Conservation (phyloP, 92 coral and sea anemone species). For the Plumapathes pennacea region DNA sequence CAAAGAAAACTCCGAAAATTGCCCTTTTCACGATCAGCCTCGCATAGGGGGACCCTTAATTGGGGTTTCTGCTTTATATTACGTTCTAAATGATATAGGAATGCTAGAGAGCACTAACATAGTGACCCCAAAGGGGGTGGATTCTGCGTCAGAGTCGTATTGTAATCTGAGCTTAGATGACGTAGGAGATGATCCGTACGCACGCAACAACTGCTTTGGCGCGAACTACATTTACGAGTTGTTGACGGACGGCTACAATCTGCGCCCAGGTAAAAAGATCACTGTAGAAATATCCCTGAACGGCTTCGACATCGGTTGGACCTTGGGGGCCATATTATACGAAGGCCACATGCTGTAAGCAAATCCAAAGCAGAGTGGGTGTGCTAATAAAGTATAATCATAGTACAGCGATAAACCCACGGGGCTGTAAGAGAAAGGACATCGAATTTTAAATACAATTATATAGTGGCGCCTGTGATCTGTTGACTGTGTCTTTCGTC, state of each 20-base stretch:
- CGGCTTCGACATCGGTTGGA: conserved; percentile 44
- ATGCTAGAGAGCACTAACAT: conserved; percentile 1
- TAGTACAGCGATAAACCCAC: no score
- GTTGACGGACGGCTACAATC: conserved; percentile 5
- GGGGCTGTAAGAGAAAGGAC: no score
- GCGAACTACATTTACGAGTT: conserved; percentile 22
- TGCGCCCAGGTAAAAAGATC: background rate
- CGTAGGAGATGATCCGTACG: background rate
- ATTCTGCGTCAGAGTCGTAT: background rate
- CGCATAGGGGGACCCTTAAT: conserved; percentile 20
- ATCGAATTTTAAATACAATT: no score
- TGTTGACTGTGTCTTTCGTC: no score
- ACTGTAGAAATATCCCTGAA: conserved; percentile 1
- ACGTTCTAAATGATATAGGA: conserved; percentile 21
- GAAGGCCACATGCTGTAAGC: no score
- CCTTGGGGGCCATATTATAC: conserved; percentile 41
- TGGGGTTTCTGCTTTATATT: conserved; percentile 6
- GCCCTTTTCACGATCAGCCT: conserved; percentile 40
- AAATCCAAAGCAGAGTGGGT: no score
- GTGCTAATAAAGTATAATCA: no score
- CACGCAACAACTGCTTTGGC: conserved; percentile 10
- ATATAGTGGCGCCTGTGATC: no score
- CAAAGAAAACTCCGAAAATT: background rate
- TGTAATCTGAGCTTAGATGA: conserved; percentile 2
- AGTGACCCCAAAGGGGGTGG: background rate